Conservation (phyloP, 1,140 invertebrate species). For the Muscidifurax raptorellus region DNA sequence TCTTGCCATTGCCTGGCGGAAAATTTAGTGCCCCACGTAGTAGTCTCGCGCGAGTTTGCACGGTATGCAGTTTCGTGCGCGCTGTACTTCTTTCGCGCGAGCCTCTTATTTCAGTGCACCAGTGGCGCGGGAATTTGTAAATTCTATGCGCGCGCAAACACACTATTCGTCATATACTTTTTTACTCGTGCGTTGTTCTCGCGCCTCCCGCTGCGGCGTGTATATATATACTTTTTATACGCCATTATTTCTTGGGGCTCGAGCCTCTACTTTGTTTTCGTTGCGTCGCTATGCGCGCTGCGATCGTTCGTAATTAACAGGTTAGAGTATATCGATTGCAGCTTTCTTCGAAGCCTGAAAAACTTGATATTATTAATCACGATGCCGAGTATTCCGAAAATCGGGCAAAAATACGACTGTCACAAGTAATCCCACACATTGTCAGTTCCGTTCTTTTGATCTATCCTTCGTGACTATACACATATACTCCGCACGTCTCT, state of each 20-base stretch:
- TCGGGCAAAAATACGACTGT: too few relatives aligned
- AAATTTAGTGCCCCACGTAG: conserved; percentile 50
- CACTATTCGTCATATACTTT: conserved; percentile 22
- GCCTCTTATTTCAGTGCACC: background rate
- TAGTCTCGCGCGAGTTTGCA: background rate
- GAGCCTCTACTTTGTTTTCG: conserved; percentile 26
- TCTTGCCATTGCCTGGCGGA: conserved; percentile 48
- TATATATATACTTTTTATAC: conserved; percentile 17
- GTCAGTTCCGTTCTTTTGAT: conserved; percentile 11
- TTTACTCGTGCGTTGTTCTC: background rate
- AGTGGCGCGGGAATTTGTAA: conserved; percentile 36
- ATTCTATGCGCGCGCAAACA: conserved; percentile 20
- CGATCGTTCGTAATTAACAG: conserved; percentile 13
- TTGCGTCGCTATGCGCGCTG: background rate
- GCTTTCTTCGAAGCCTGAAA: too few relatives aligned
- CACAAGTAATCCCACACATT: background rate
- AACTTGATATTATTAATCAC: too few relatives aligned
- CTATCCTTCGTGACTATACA: background rate
- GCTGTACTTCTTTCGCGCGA: conserved; percentile 1
- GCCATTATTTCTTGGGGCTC: background rate
- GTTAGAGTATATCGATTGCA: conserved; percentile 21
- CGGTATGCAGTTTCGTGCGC: background rate
- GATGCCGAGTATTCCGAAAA: too few relatives aligned
- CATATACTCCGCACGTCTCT: background rate
- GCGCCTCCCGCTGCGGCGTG: background rate